Base-by-base conservation (phyloP, 1,140 invertebrate species). In the Aleiodes sp. region DNA sequence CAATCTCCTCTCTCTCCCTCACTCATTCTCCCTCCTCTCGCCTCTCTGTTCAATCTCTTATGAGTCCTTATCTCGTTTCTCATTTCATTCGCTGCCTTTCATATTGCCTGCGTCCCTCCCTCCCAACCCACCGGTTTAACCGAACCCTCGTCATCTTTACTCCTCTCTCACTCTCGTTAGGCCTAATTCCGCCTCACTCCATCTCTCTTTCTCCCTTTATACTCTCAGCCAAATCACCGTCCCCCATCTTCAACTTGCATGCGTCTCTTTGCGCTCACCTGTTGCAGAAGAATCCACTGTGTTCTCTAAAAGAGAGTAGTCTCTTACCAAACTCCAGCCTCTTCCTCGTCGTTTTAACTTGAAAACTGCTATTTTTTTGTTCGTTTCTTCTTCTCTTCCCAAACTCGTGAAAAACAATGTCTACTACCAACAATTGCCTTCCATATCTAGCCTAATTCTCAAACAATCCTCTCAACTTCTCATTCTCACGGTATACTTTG, bases 121-220 rank as follows among this genome's bases (percentile, higher is more conserved):
- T 61, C 29, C 41, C 59, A 41, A 33, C 31, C 59, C 61, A 69
- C 37, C 56, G 41, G n/a, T n/a, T n/a, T n/a, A n/a, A n/a, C n/a
- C n/a, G 7, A 26, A 70, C 61, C 68, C 60, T 43, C 68, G 43
- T 56, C 68, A 64, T 70, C 61, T 56, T 66, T 65, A 70, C 73
- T 61, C 72, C 72, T 66, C 65, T 75, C 70, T 63, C 70, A 71
- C 72, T 24, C 74, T 73, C 73, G 68, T 73, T 71, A 70, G 71
- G 74, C 26, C 21, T 10, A 21, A 4, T 37, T 19, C 31, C 8
- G 33, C 10, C 31, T 61, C 31, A 4, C 19, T 16, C 26, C 21
- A 35, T 10, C 37, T 24, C 43, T 19, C 31, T 56, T 16, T 64
- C 59, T 35, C 39, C 12, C 33, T 64, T 37, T 31, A 10, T 31